Evolutionary conservation across 1,140 invertebrate species (phyloP), one percentile per base, ranked within the genome.

Genomic region (Brachionus plicatilis): DNA sequence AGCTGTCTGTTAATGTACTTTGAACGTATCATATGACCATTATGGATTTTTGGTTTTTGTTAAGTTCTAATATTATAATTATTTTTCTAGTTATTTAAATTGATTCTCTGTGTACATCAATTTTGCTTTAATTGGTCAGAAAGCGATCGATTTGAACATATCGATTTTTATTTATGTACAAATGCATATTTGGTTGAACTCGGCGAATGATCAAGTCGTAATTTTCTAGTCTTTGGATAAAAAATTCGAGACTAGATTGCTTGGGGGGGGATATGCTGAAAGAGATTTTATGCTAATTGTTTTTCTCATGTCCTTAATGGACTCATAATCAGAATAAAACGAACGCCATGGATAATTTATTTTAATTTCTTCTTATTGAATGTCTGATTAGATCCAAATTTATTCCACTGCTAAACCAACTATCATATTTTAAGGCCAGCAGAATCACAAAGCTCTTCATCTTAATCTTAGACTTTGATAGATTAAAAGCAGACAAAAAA

Each of bases 11-110:
- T 72, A 41, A 41, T 43, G 27, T 43, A 17, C 37, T 68, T 29
- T 68, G 66, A 68, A 68, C 33, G 66, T 68, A 68, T 68, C 53
- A 60, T 20, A 68, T 68, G 66, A 68, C 66, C 66, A 68, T 14
- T 60, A 60, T 60, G 53, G 53, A 60, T 60, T 60, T 60, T 20
- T 56, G 17, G 4, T 7, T 33, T 33, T 68, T 20, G 33, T 4
- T 45, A 45, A 68, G 6, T 11, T 68, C 29, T 68, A 68, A 68
- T 37, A 68, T 68, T 68, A 68, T 68, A 68, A 68, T 68, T 68
- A 68, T 41, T 68, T 60, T 60, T 60, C 17, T 20, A 60, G 9
- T 60, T 20, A 60, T 60, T 60, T 60, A 24, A 60, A 60, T 27
- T 60, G 53, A 60, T 27, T 60, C 53, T 60, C 6, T 20, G 53